phyloP scores from a whole-genome alignment of 2,888 invertebrate species.

The Heteromyza rotundicornis region DNA sequence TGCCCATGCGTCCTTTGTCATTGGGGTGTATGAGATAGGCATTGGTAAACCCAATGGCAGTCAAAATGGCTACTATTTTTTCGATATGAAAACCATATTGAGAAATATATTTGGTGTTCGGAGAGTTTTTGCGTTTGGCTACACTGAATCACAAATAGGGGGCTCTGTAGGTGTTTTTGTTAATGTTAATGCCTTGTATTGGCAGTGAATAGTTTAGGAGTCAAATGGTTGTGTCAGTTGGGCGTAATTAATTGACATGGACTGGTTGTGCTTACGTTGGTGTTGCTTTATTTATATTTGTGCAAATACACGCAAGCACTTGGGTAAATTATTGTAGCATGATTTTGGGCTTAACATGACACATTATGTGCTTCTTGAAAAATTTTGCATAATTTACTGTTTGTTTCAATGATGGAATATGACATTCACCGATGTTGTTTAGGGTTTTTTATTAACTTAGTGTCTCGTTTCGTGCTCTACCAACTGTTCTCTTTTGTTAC shows the following conservation, averaged over 20 bases:
- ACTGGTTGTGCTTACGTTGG: constrained; percentile 11
- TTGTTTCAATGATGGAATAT: too few species aligned
- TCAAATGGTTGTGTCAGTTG: too few species aligned
- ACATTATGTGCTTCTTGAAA: neutral
- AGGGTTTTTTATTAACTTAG: constrained; percentile 1
- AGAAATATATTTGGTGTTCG: too few species aligned
- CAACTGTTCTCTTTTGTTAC: constrained; percentile 14
- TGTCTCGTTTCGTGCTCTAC: constrained; percentile 10
- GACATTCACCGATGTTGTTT: too few species aligned
- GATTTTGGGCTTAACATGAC: constrained; percentile 2
- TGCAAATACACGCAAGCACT: neutral
- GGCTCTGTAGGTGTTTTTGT: too few species aligned
- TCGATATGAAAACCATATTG: constrained; percentile 70
- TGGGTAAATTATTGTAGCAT: constrained; percentile 1
- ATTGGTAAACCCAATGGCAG: constrained; percentile 86
- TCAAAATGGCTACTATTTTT: constrained; percentile 80
- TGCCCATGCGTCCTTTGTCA: constrained; percentile 57
- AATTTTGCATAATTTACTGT: too few species aligned
- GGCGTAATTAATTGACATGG: too few species aligned
- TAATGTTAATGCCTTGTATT: too few species aligned
- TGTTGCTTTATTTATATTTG: too few species aligned
- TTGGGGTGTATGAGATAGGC: constrained; percentile 80
- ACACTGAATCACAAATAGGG: constrained; percentile 1
- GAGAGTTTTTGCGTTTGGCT: too few species aligned
- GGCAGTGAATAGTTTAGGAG: too few species aligned